Conservation (phyloP, 2,888 invertebrate genomes). For the Brachyopa scutellaris region DNA sequence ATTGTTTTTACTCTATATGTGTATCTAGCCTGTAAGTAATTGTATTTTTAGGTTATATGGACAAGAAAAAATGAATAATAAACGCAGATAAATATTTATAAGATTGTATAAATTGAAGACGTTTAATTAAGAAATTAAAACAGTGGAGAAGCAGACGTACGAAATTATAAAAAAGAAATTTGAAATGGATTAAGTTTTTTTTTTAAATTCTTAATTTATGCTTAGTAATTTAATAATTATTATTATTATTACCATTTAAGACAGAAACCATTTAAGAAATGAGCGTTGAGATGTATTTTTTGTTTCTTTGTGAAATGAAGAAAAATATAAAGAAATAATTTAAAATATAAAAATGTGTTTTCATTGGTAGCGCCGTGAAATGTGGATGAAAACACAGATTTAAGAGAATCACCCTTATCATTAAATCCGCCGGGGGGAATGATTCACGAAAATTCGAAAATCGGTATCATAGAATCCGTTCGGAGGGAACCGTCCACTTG, state of each 20-base stretch:
- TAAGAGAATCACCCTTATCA: too few species aligned
- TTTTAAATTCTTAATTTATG: constrained; percentile 63
- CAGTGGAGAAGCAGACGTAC: constrained; percentile 6
- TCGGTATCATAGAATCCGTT: too few species aligned
- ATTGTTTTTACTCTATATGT: constrained; percentile 39
- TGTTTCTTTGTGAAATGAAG: constrained; percentile 62
- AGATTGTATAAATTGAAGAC: constrained; percentile 9
- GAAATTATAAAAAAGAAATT: constrained; percentile 51
- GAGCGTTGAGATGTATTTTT: constrained; percentile 64
- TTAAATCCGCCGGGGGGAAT: too few species aligned
- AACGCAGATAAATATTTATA: constrained; percentile 5
- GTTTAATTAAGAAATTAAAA: constrained; percentile 1
- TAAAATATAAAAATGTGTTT: constrained; percentile 51
- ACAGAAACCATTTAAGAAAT: constrained; percentile 57
- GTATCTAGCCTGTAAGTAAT: constrained; percentile 25
- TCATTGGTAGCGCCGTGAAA: too few species aligned
- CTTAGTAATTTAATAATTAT: constrained; percentile 66
- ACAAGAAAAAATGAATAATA: constrained; percentile 5
- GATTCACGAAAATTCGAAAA: too few species aligned
- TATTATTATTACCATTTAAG: constrained; percentile 40
- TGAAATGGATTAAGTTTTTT: constrained; percentile 53
- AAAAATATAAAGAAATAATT: constrained; percentile 71
- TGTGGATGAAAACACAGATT: too few species aligned
- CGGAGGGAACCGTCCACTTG: too few species aligned
- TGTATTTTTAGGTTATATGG: constrained; percentile 46